These are phyloP conservation scores for Marmota flaviventris DNA, from an alignment of 2,113 vertebrate species.

Conservation along the genomic window DNA sequence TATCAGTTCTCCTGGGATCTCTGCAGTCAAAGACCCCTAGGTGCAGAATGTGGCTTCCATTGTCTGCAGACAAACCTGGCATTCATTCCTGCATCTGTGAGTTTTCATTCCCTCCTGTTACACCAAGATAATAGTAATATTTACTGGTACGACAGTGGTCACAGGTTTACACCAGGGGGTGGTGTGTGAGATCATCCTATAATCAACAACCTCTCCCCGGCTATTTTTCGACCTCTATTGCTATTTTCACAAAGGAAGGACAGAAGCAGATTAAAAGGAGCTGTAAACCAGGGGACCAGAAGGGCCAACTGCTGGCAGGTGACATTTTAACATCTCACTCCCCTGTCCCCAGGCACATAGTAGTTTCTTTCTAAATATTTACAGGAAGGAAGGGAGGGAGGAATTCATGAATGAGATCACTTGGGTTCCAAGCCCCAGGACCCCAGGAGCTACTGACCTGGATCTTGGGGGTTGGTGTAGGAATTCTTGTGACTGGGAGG, in stretches of 20 bases:
- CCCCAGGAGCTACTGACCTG: rapidly evolving
- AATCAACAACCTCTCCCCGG: not conserved
- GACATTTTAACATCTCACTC: not conserved
- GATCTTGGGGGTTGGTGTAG: not conserved
- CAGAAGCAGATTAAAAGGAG: not conserved
- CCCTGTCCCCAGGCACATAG: not conserved
- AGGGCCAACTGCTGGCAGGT: too few relatives aligned
- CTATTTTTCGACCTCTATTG: not conserved
- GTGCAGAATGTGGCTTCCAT: not conserved
- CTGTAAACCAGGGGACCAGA: not conserved
- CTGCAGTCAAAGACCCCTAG: not conserved
- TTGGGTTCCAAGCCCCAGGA: not conserved
- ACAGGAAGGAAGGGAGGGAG: not conserved
- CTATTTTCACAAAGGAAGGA: not conserved
- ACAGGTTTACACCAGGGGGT: not conserved
- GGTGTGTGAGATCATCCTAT: not conserved
- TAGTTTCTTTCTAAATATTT: not conserved
- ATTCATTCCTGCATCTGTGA: not conserved
- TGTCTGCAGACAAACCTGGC: not conserved
- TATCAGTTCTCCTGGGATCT: too few relatives aligned
- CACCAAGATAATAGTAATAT: not conserved
- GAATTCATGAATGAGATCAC: not conserved
- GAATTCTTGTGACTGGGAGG: not conserved
- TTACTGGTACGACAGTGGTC: not conserved
- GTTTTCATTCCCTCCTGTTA: not conserved